A percentile compares a stretch with the other conserved stretches of the same genome.
Evolutionary conservation across 92 coral and sea anemone genomes (phyloP).

Genomic region (Blastomussa wellsi): DNA sequence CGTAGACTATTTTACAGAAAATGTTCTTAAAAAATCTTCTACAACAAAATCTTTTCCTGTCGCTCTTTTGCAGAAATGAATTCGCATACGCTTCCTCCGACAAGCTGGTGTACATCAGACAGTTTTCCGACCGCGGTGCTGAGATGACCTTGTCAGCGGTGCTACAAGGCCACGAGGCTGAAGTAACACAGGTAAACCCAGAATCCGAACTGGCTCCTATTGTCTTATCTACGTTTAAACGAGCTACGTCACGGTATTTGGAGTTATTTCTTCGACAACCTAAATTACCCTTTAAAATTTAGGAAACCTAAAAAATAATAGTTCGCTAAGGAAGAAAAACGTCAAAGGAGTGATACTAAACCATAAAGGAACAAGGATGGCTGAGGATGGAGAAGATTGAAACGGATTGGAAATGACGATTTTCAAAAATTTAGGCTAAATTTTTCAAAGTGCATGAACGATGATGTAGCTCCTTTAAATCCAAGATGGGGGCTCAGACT

Average conservation of each 20-base stretch:
- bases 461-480: too few species aligned
- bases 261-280: too few species aligned
- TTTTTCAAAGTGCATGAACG: too few species aligned
- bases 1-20: background rate
- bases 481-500: background rate
- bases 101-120: conserved; percentile 95
- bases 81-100: conserved; percentile 97
- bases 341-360: too few species aligned
- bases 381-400: too few species aligned
- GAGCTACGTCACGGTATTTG: too few species aligned
- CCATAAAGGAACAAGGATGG: too few species aligned
- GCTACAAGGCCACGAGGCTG: conserved; percentile 98
- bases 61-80: conserved; percentile 68
- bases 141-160: conserved; percentile 94
- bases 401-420: too few species aligned
- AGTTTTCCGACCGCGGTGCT: conserved; percentile 87
- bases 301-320: too few species aligned
- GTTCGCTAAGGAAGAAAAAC: too few species aligned
- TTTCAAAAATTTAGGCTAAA: too few species aligned
- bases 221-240: background rate
- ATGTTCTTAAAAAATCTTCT: background rate
- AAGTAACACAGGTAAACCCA: conserved; percentile 88
- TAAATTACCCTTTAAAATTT: too few species aligned
- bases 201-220: background rate
- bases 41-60: background rate